Evolutionary conservation across 2,113 vertebrate species (phyloP).

Genomic region (Protomyctophum bolini): DNA sequence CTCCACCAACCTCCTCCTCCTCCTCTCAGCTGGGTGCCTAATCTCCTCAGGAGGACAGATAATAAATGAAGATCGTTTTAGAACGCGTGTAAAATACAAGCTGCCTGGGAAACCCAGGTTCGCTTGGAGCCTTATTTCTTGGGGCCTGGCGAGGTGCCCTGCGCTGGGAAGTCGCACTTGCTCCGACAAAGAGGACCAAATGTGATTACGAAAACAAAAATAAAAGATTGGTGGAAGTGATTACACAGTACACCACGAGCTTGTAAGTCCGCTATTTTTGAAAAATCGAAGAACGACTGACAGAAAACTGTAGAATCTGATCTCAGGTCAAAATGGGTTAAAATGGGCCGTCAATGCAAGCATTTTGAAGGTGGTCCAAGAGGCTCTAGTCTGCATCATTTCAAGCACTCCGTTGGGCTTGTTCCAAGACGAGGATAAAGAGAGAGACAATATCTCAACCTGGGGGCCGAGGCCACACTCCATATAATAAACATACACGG

Average conservation of each 20-base stretch:
- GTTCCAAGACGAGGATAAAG: background rate
- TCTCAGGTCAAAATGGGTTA: too few species aligned
- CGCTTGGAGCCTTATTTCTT: constrained; percentile 12
- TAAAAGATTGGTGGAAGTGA: background rate
- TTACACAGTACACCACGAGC: too few species aligned
- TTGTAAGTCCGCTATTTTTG: too few species aligned
- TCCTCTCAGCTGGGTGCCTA: constrained; percentile 38
- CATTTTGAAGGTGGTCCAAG: background rate
- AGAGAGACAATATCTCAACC: background rate
- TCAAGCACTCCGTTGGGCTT: background rate
- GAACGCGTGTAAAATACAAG: constrained; percentile 48
- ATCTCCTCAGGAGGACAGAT: constrained; percentile 45
- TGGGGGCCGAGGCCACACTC: background rate
- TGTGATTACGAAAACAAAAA: constrained; percentile 3
- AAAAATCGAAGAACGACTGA: too few species aligned
- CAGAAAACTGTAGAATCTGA: too few species aligned
- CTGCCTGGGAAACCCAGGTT: constrained; percentile 28
- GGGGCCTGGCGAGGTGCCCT: constrained; percentile 4
- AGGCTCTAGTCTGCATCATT: background rate
- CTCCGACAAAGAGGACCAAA: constrained; percentile 3
- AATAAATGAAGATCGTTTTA: constrained; percentile 57
- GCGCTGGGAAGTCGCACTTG: constrained; percentile 14
- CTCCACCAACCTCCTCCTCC: background rate
- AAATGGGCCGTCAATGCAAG: background rate
- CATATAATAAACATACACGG: too few species aligned